phyloP scores from a whole-genome alignment of 2,797 vertebrate species.

The Anguilla megastoma region DNA sequence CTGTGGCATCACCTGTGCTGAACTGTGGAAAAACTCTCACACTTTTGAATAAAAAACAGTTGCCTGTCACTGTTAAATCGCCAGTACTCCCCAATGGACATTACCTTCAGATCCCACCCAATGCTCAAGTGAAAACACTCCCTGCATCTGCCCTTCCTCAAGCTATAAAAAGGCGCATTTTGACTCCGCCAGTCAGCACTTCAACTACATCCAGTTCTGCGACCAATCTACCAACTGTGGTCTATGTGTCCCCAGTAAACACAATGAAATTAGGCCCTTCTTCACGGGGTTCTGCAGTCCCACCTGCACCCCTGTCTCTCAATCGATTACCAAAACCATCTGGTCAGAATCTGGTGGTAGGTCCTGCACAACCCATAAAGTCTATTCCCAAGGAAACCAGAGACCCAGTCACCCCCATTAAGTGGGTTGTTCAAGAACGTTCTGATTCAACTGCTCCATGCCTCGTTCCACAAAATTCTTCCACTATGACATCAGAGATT shows the following conservation, averaged over 20 bases:
- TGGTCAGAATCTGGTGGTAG: neutral
- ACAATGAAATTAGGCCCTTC: conserved; percentile 40
- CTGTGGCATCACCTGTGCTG: conserved; percentile 27
- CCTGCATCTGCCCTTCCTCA: conserved; percentile 55
- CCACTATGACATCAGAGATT: conserved; percentile 45
- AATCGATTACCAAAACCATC: conserved; percentile 27
- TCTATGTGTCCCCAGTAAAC: conserved; percentile 58
- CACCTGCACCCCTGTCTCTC: neutral
- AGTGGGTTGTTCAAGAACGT: conserved; percentile 69
- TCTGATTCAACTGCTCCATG: conserved; percentile 29
- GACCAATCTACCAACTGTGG: conserved; percentile 45
- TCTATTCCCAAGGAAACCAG: conserved; percentile 52
- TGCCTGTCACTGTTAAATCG: conserved; percentile 56
- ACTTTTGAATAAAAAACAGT: conserved; percentile 27
- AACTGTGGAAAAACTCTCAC: conserved; percentile 31
- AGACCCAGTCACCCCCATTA: conserved; percentile 58
- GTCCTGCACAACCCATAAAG: conserved; percentile 40
- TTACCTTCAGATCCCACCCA: conserved; percentile 56
- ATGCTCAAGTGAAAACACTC: conserved; percentile 57
- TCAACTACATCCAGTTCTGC: conserved; percentile 25
- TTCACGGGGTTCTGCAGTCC: neutral
- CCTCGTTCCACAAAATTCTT: conserved; percentile 38
- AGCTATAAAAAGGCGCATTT: conserved; percentile 55
- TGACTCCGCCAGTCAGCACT: conserved; percentile 40
- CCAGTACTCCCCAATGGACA: conserved; percentile 55